Evolutionary conservation across 2,113 vertebrate genomes (phyloP), one percentile per base, ranked within the genome.

Genomic region (Mormoops blainvillei): DNA sequence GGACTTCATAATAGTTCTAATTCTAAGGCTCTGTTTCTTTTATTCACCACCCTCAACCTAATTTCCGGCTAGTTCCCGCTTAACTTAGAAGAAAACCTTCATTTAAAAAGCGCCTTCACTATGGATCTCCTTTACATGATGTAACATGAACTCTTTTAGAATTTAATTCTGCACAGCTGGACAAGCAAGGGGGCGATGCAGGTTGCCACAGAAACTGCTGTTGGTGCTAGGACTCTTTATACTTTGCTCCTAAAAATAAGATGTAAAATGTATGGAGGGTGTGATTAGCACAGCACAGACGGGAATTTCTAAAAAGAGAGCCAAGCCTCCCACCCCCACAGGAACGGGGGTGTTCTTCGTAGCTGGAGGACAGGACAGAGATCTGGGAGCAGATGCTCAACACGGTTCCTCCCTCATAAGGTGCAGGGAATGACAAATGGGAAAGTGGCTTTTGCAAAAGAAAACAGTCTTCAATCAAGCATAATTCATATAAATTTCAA

Each of bases 191-290:
- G 97, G 83, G 65, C 10, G 80, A 97, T 50, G 77, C 92, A 95
- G 89, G 97, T 97, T 98, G 97, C 97, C 96, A 97, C 96, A 97
- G 97, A 97, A 98, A 97, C 97, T 97, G 96, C 96, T 97, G 91
- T 89, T 96, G 96, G 95, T 96, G 92, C 96, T 92, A 89, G 97
- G 89, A 96, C 95, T 87, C 97, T 97, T 97, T 97, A 95, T 98
- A 96, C 96, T 97, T 97, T 95, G 94, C 96, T 97, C 96, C 97
- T 98, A 98, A 97, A 98, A 98, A 98, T 97, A 98, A 97, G 97
- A 97, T 92, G 94, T 96, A 96, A 97, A 97, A 98, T 97, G 96
- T 94, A 97, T 96, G 0, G 63, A 97, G 97, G 97, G 97, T 97
- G 97, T 97, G 97, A 97, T 97, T 97, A 97, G 89, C 7, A 14